These are phyloP conservation scores for Eretmocerus hayati DNA, from an alignment of 2,888 invertebrate species.

Conservation along the genomic window DNA sequence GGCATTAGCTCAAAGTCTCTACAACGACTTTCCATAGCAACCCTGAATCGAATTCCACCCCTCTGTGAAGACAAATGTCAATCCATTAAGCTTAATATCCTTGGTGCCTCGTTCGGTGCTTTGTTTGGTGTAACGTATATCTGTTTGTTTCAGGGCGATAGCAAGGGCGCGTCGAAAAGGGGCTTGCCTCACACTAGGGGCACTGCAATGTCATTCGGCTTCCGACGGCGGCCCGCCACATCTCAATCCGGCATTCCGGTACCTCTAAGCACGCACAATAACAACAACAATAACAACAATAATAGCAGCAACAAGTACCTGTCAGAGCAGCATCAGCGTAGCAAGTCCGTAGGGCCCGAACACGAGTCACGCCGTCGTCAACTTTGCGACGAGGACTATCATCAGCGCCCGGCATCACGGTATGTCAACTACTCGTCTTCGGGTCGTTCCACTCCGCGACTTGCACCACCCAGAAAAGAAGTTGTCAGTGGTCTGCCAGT, in stretches of 20 bases:
- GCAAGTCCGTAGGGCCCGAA: constrained; percentile 44
- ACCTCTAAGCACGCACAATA: constrained; percentile 29
- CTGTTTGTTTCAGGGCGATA: constrained; percentile 51
- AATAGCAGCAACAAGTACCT: constrained; percentile 29
- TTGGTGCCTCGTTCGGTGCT: too few relatives aligned
- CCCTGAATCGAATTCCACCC: too few relatives aligned
- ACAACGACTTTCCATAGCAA: too few relatives aligned
- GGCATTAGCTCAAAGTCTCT: too few relatives aligned
- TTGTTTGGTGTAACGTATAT: too few relatives aligned
- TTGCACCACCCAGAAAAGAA: constrained; percentile 63
- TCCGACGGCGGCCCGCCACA: constrained; percentile 59
- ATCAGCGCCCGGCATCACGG: constrained; percentile 25
- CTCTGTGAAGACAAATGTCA: too few relatives aligned
- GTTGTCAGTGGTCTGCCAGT: constrained; percentile 54
- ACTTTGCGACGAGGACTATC: constrained; percentile 39
- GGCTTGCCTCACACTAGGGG: constrained; percentile 57
- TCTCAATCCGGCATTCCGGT: constrained; percentile 50
- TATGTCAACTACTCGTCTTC: constrained; percentile 44
- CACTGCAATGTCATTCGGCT: constrained; percentile 78
- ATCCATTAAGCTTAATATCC: too few relatives aligned
- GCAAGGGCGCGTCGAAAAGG: constrained; percentile 55
- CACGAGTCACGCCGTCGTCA: constrained; percentile 42
- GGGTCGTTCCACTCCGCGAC: constrained; percentile 59
- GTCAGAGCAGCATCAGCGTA: constrained; percentile 39
- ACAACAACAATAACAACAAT: too few relatives aligned